Conservation (phyloP, 2,888 invertebrate species). For the Crematogaster levior region DNA sequence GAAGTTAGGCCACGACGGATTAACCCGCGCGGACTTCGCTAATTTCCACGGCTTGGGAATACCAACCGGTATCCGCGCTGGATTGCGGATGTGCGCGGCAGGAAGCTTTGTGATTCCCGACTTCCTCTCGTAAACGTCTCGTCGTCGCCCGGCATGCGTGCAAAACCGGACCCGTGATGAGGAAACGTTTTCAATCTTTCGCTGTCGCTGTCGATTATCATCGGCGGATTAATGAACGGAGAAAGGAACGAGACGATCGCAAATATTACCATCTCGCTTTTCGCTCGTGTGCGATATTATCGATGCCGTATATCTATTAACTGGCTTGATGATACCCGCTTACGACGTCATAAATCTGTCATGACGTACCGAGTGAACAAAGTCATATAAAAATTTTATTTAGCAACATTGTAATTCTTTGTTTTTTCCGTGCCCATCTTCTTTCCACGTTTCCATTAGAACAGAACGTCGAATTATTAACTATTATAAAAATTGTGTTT, state of each 20-base stretch:
- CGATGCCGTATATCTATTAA: constrained; percentile 5
- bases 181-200: constrained; percentile 48
- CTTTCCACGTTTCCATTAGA: neutral
- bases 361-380: neutral
- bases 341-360: neutral
- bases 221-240: constrained; percentile 30
- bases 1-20: constrained; percentile 50
- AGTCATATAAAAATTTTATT: neutral
- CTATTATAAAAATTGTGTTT: neutral
- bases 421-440: neutral
- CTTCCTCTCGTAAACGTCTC: constrained; percentile 45
- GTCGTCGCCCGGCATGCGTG: constrained; percentile 33
- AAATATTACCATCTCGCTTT: constrained; percentile 22
- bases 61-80: constrained; percentile 53
- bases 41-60: constrained; percentile 67
- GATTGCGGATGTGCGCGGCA: constrained; percentile 45
- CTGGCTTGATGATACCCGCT: neutral
- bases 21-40: constrained; percentile 61
- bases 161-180: constrained; percentile 28
- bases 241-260: constrained; percentile 23
- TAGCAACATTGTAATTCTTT: neutral
- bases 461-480: neutral
- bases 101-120: constrained; percentile 49
- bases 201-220: constrained; percentile 45
- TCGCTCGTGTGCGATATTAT: constrained; percentile 17